Evolutionary conservation across 2,888 invertebrate genomes (phyloP), one percentile per base, ranked within the genome.

Genomic region (Timandra comae): DNA sequence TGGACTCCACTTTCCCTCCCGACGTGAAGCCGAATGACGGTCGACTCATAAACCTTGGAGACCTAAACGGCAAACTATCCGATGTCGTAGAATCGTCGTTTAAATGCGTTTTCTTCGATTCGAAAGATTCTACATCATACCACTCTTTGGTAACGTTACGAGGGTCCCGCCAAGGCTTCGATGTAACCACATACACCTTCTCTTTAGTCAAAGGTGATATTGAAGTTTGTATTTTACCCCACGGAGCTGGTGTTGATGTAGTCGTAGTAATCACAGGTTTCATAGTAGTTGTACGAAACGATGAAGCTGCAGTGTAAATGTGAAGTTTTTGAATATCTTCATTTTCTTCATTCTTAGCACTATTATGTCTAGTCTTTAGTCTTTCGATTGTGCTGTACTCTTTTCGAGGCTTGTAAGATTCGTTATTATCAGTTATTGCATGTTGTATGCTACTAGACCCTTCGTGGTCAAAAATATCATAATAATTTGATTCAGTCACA

Each of bases 101-200:
- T 3, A 33, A 24, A 11, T 47, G 50, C 2, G 64, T 67, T 45
- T 67, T 81, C 50, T 70, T 80, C 28, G 68, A 81, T 49, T 79
- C 75, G 51, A 76, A 77, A 3, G 59, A 47, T 28, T 71, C 58
- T 24, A 61, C 42, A 24, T 59, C 54, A 43, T 77, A 69, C 67
- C 72, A 75, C 27, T 74, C 69, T 25, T 57, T 62, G n/a, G 73
- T 54, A 21, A 40, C 49, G 37, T 70, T 69, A 28, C 48, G 45
- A 21, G 60, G 50, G 28, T 75, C 79, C 43, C 63, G 72, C 78
- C 86, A 86, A 9, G 92, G 88, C 56, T 91, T 90, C 0, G 95
- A 93, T 2, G 95, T 95, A 0, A 95, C 94, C 1, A 95, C 92
- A 51, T 94, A 94, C 0, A 94, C 89, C 62, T 92, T 92, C 74